phyloP scores from a whole-genome alignment of 2,113 vertebrate genomes.

The Callocephalon fimbriatum region DNA sequence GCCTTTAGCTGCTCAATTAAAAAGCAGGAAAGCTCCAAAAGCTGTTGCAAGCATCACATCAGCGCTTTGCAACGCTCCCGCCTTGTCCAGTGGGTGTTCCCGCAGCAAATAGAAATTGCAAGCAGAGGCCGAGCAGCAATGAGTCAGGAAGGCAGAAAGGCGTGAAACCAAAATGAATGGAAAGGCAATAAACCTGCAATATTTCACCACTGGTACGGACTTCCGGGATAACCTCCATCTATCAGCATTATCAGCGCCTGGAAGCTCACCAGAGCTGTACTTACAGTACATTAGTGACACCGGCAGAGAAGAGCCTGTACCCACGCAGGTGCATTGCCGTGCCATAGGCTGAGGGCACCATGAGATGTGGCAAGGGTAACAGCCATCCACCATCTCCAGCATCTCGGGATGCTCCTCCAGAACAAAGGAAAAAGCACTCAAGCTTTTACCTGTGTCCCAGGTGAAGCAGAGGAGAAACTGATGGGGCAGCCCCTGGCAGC shows the following conservation, averaged over 20 bases:
- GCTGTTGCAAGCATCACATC: not conserved
- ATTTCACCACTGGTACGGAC: not conserved
- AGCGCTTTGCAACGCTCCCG: not conserved
- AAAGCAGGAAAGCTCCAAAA: not conserved
- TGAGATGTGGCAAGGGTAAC: not conserved
- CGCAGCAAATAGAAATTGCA: conserved; percentile 6
- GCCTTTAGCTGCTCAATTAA: not conserved
- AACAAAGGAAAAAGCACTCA: not conserved
- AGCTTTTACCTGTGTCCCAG: not conserved
- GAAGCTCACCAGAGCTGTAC: not conserved
- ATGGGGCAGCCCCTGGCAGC: not conserved
- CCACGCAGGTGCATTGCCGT: accelerated
- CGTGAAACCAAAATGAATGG: conserved; percentile 62
- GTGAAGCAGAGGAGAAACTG: not conserved
- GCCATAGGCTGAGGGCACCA: not conserved
- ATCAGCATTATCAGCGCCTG: not conserved
- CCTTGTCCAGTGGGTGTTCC: conserved; percentile 20
- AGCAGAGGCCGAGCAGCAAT: not conserved
- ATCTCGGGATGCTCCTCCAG: not conserved
- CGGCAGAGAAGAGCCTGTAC: not conserved
- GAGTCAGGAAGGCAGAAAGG: conserved; percentile 65
- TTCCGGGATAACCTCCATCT: conserved; percentile 18
- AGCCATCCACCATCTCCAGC: not conserved
- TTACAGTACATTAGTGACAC: not conserved
- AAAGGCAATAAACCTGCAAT: not conserved